Evolutionary conservation across 2,888 invertebrate genomes (phyloP), one percentile per base, ranked within the genome.

Genomic region (Heliconius ismenius): DNA sequence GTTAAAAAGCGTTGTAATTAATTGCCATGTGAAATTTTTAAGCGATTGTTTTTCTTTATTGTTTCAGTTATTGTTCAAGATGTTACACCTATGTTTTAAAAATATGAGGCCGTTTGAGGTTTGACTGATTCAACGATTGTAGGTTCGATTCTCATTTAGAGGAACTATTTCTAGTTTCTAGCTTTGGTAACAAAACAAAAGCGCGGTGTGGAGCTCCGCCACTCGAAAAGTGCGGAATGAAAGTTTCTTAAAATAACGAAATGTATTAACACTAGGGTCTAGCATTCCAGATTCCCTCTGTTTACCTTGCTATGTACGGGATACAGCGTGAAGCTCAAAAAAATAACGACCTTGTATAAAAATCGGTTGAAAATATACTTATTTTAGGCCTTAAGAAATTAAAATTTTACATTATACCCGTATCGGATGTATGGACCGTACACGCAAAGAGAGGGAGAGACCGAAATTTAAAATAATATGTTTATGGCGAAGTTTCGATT

Each of bases 381-480:
- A 49, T 49, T 49, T 39, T 43, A 64, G 75, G 63, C 36, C 67
- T 32, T 28, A 26, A 72, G 72, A 76, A 78, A 78, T 78, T 78
- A 76, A 76, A 78, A 74, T 74, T 39, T 73, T 24, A 63, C 75
- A 70, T 79, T 78, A 78, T 72, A 79, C 32, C 74, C 21, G 75
- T 79, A 76, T 78, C 77, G 69, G 32, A 73, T 74, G 60, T 73
- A 73, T 67, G 65, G 26, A n/a, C 60, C 43, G 63, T 74, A 75
- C 70, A 80, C 78, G 75, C 74, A 77, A 13, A 68, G 63, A 60
- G n/a, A 10, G 67, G 76, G 13, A 68, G n/a, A 10, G 67, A 70
- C 70, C 77, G 74, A 78, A 79, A 78, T 81, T 82, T 82, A 81
- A 81, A 82, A 79, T 79, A 80, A 79, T 79, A 79, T 80, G 76